phyloP scores from a whole-genome alignment of 2,113 vertebrate species.

The Donacobius atricapilla region DNA sequence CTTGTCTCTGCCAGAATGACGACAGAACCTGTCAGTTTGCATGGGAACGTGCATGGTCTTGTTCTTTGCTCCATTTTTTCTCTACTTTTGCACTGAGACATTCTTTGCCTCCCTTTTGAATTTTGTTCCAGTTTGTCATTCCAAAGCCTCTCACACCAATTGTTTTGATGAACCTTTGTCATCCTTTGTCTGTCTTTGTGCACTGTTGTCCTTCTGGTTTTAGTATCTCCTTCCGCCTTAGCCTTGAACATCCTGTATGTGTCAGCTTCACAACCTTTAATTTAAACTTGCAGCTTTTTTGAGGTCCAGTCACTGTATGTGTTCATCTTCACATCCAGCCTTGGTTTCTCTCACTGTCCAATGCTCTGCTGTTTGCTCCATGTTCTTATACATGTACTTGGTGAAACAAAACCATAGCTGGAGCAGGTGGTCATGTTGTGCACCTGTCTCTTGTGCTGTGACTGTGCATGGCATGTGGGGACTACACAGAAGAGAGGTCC shows the following conservation, averaged over 20 bases:
- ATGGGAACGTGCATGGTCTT: background rate
- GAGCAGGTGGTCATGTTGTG: accelerated
- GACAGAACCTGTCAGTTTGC: background rate
- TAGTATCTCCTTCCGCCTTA: background rate
- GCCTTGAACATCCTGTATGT: background rate
- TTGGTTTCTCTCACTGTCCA: background rate
- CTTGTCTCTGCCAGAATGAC: background rate
- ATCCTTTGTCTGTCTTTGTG: background rate
- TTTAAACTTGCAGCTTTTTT: background rate
- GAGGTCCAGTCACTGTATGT: background rate
- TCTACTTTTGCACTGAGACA: background rate
- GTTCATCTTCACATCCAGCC: background rate
- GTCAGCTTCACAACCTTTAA: background rate
- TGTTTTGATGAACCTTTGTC: background rate
- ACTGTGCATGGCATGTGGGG: background rate
- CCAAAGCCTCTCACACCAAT: background rate
- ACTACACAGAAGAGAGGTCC: background rate
- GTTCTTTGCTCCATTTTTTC: background rate
- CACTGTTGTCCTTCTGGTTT: background rate
- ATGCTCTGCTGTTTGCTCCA: background rate
- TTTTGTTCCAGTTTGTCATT: background rate
- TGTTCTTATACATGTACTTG: background rate
- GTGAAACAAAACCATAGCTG: background rate
- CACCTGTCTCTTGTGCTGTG: background rate
- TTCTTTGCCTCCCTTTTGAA: background rate